phyloP scores from a whole-genome alignment of 2,113 vertebrate species.

The Chaetodon trifascialis region DNA sequence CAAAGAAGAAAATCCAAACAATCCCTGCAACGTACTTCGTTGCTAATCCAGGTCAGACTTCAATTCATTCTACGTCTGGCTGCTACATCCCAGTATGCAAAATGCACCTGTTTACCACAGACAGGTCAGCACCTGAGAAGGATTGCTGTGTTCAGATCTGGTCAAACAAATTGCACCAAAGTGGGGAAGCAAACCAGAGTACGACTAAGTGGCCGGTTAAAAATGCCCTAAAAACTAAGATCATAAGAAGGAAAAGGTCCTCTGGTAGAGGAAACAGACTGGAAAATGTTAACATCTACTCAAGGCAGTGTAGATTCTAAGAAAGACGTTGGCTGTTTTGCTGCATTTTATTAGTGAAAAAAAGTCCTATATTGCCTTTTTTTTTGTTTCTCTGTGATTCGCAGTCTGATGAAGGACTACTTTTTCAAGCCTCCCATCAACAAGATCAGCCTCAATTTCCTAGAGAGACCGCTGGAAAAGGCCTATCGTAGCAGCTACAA shows the following conservation, averaged over 20 bases:
- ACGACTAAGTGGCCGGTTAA: not conserved
- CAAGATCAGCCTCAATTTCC: slow-evolving; percentile 96
- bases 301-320: not conserved
- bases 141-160: not conserved
- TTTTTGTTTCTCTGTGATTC: slow-evolving; percentile 48
- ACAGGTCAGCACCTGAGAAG: not conserved
- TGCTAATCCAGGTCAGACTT: not conserved
- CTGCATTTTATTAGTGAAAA: not conserved
- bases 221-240: not conserved
- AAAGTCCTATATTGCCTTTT: not conserved
- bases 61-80: not conserved
- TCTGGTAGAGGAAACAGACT: not conserved
- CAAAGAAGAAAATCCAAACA: not conserved
- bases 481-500: slow-evolving; percentile 94
- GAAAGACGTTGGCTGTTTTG: not conserved
- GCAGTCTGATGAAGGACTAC: slow-evolving; percentile 98
- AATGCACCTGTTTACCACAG: not conserved
- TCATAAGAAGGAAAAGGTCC: not conserved
- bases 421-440: slow-evolving; percentile 99
- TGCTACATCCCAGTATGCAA: not conserved
- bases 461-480: slow-evolving; percentile 91
- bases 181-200: not conserved
- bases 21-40: not conserved
- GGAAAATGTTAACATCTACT: not conserved
- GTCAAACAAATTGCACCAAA: not conserved